Percentiles rank a stretch among this genome's conserved stretches.
phyloP scores from a whole-genome alignment of 2,797 vertebrate genomes.

The Sebastes itinus region DNA sequence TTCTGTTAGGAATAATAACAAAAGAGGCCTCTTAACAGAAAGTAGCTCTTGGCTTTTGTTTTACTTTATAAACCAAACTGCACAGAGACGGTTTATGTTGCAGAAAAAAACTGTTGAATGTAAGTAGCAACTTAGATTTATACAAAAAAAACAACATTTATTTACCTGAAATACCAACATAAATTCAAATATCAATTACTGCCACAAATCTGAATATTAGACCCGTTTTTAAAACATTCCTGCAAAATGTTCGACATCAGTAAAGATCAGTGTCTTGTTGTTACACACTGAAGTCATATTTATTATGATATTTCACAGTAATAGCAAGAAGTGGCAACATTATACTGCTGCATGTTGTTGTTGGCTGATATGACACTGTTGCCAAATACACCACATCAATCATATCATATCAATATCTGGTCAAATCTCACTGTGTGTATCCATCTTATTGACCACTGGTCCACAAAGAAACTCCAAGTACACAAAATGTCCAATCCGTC shows the following conservation, averaged over 20 bases:
- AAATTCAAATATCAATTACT: not conserved
- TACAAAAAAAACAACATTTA: not conserved
- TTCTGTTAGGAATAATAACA: slow-evolving; percentile 39
- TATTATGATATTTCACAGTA: not conserved
- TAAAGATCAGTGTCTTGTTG: not conserved
- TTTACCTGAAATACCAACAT: not conserved
- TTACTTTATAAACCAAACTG: slow-evolving; percentile 25
- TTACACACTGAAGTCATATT: not conserved
- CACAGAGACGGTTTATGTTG: not conserved
- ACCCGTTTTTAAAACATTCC: not conserved
- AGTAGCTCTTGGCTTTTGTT: slow-evolving; percentile 16
- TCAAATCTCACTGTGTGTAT: not conserved
- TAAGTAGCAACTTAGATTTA: not conserved
- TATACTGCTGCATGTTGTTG: not conserved
- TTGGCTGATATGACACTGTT: not conserved
- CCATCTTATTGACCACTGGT: not conserved
- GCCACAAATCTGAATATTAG: not conserved
- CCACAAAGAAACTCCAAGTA: not conserved
- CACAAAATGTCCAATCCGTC: not conserved
- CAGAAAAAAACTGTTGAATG: not conserved
- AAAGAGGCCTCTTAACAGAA: slow-evolving; percentile 24
- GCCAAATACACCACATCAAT: not conserved
- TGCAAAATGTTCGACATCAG: not conserved
- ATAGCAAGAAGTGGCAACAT: not conserved
- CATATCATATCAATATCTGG: not conserved